These are phyloP conservation scores for Apodemia zela DNA, from an alignment of 2,888 invertebrate species.

Conservation along the genomic window DNA sequence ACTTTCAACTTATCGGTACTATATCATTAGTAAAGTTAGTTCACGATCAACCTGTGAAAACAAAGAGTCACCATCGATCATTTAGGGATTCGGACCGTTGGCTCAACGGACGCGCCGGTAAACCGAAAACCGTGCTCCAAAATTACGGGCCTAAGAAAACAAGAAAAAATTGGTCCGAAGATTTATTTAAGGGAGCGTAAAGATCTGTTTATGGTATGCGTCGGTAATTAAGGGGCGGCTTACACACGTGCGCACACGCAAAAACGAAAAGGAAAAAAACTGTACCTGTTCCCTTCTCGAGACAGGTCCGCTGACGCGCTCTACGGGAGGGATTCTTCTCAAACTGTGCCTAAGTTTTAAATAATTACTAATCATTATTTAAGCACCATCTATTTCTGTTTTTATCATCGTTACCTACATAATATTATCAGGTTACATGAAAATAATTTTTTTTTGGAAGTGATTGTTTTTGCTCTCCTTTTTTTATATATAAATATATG, in stretches of 20 bases:
- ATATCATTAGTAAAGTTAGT: constrained; percentile 32
- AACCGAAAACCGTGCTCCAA: constrained; percentile 63
- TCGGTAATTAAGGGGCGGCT: constrained; percentile 77
- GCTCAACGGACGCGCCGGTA: constrained; percentile 47
- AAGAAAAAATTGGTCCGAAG: constrained; percentile 63
- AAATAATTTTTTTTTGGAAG: no score
- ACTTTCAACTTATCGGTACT: constrained; percentile 6
- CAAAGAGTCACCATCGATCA: constrained; percentile 71
- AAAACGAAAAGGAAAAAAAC: constrained; percentile 70
- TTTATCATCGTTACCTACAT: no score
- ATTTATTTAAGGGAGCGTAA: constrained; percentile 81
- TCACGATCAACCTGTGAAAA: constrained; percentile 66
- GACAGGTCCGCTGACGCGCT: constrained; percentile 77
- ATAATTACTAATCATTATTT: no score
- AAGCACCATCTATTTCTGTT: no score
- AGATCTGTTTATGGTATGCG: constrained; percentile 81
- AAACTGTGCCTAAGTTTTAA: constrained; percentile 44
- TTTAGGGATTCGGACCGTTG: constrained; percentile 47
- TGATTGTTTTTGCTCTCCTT: no score
- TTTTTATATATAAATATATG: no score
- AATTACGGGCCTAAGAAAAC: constrained; percentile 74
- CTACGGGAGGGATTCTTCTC: constrained; percentile 45
- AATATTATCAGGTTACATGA: no score
- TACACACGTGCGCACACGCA: constrained; percentile 75
- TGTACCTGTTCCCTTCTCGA: constrained; percentile 70